Percentiles rank a stretch among this genome's conserved stretches.
Evolutionary conservation across 2,113 vertebrate species (phyloP).

Genomic region (Cervus canadensis): DNA sequence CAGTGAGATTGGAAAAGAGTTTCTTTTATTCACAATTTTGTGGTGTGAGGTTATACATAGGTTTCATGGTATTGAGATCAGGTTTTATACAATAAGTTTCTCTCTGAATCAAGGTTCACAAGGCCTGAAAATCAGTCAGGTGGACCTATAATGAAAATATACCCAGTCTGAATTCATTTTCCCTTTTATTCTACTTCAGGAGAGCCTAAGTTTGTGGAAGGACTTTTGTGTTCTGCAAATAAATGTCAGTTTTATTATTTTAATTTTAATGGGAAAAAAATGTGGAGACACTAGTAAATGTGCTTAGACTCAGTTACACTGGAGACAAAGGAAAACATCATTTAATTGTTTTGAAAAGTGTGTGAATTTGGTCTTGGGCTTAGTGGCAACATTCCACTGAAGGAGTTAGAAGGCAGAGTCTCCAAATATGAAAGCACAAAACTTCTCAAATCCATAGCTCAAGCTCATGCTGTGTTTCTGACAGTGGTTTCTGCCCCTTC

Average conservation of each 20-base stretch:
- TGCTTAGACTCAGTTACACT: background rate
- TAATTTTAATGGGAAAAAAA: background rate
- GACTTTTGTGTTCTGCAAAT: background rate
- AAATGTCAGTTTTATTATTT: background rate
- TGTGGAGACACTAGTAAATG: background rate
- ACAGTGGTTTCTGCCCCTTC: background rate
- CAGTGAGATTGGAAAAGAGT: background rate
- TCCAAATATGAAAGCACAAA: background rate
- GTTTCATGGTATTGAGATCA: background rate
- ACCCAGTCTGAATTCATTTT: background rate
- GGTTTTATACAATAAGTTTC: background rate
- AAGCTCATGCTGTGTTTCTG: background rate
- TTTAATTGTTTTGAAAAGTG: background rate
- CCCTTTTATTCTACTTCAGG: background rate
- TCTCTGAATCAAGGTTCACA: background rate
- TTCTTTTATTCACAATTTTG: background rate
- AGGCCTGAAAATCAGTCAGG: background rate
- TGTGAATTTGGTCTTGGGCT: background rate
- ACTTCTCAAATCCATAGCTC: background rate
- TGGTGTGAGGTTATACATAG: background rate
- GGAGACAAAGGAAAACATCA: slow-evolving; percentile 11
- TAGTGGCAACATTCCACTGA: background rate
- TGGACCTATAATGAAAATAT: background rate
- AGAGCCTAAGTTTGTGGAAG: slow-evolving; percentile 5
- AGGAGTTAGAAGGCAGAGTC: background rate